These are phyloP conservation scores for Microctonus brassicae DNA, from an alignment of 2,888 invertebrate species.

Conservation along the genomic window DNA sequence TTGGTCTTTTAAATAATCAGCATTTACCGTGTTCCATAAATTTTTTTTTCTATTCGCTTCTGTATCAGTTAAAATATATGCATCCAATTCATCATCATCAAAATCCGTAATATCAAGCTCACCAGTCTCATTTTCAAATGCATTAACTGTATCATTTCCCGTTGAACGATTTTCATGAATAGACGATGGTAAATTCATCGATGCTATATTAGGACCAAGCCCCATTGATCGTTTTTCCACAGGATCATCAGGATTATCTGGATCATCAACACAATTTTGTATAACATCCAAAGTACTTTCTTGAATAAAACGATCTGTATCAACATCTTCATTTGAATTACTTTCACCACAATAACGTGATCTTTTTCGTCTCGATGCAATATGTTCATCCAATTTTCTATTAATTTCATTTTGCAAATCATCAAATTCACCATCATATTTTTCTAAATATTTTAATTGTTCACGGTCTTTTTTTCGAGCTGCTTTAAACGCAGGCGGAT, in stretches of 20 bases:
- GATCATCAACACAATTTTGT: constrained; percentile 64
- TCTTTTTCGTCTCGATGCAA: constrained; percentile 40
- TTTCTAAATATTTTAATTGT: constrained; percentile 77
- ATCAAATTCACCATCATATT: constrained; percentile 73
- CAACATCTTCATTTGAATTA: constrained; percentile 55
- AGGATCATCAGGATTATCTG: constrained; percentile 49
- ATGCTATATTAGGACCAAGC: constrained; percentile 79
- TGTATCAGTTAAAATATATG: constrained; percentile 84
- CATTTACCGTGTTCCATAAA: constrained; percentile 91
- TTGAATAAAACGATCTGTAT: constrained; percentile 69
- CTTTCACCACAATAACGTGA: constrained; percentile 46
- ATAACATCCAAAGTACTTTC: constrained; percentile 70
- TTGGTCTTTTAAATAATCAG: constrained; percentile 86
- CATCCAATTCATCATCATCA: constrained; percentile 92
- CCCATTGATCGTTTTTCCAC: constrained; percentile 49
- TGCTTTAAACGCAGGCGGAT: constrained; percentile 94
- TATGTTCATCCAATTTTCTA: constrained; percentile 77
- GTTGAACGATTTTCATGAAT: constrained; percentile 68
- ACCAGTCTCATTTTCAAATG: constrained; percentile 50
- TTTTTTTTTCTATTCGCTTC: constrained; percentile 86
- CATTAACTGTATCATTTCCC: constrained; percentile 43
- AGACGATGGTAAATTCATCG: constrained; percentile 80
- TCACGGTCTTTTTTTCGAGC: constrained; percentile 91
- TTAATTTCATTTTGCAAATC: constrained; percentile 91
- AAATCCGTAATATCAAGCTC: constrained; percentile 81